Percentiles rank a stretch among this genome's conserved stretches.
Evolutionary conservation across 2,113 vertebrate species (phyloP).

Genomic region (Oryzias curvinotus): DNA sequence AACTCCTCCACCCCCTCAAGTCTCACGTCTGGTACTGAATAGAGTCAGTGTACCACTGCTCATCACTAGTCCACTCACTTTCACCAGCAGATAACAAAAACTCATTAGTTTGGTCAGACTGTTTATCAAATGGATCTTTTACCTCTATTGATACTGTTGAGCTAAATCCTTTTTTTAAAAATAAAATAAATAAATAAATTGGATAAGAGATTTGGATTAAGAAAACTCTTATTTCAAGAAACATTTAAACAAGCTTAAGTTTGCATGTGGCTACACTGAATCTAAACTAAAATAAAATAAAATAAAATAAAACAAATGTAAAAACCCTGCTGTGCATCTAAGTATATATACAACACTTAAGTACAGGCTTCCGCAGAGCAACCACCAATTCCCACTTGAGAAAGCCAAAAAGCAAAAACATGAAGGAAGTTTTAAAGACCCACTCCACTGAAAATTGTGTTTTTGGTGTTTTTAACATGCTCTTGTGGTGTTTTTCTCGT

Average conservation of each 20-base stretch:
- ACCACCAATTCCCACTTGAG: background rate
- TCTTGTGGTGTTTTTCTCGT: no score
- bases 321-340: constrained; percentile 3
- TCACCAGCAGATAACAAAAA: constrained; percentile 47
- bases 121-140: constrained; percentile 13
- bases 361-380: background rate
- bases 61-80: constrained; percentile 70
- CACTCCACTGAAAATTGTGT: no score
- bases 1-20: constrained; percentile 12
- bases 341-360: background rate
- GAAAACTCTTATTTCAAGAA: no score
- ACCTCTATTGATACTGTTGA: background rate
- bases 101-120: constrained; percentile 7
- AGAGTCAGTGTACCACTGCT: constrained; percentile 59
- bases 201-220: no score
- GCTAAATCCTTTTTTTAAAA: no score
- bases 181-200: no score
- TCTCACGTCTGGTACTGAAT: constrained; percentile 54
- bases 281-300: constrained; percentile 3
- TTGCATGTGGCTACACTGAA: background rate
- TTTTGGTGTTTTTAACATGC: no score
- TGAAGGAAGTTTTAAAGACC: no score
- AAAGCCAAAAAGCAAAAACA: background rate
- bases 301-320: background rate
- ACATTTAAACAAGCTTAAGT: no score